Evolutionary conservation across 2,888 invertebrate genomes (phyloP).

Genomic region (Aphodius sticticus): DNA sequence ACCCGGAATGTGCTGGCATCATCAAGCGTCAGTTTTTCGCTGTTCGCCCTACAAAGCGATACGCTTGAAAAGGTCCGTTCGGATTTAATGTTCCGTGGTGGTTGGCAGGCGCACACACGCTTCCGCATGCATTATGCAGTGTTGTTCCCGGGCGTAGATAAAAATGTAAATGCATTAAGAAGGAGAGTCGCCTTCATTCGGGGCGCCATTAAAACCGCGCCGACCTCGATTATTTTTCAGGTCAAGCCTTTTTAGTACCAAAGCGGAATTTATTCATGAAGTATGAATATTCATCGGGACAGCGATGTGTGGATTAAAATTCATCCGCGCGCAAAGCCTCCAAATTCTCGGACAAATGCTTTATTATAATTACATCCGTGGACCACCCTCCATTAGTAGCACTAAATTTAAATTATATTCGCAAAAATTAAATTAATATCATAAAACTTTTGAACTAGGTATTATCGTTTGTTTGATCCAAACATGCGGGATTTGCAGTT

Average conservation of each 20-base stretch:
- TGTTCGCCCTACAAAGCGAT: neutral
- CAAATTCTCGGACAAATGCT: neutral
- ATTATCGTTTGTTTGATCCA: too few relatives aligned
- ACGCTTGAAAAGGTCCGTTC: neutral
- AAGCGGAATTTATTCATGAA: slow-evolving; percentile 4
- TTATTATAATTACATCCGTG: neutral
- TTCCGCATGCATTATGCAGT: neutral
- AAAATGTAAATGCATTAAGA: slow-evolving; percentile 4
- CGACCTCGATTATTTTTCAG: neutral
- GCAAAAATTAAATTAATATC: neutral
- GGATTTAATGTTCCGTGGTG: neutral
- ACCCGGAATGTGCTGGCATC: neutral
- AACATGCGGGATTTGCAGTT: too few relatives aligned
- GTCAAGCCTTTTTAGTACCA: neutral
- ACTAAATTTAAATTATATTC: neutral
- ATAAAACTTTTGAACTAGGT: too few relatives aligned
- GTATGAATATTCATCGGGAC: neutral
- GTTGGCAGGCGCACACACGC: neutral
- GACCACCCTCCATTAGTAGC: neutral
- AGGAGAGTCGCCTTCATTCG: neutral
- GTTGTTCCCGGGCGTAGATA: neutral
- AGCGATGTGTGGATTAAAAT: neutral
- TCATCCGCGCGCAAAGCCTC: neutral
- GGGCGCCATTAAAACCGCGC: neutral
- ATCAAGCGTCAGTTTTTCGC: neutral